Evolutionary conservation across 2,888 invertebrate genomes (phyloP), one percentile per base, ranked within the genome.

Genomic region (Tenthredo amoena): DNA sequence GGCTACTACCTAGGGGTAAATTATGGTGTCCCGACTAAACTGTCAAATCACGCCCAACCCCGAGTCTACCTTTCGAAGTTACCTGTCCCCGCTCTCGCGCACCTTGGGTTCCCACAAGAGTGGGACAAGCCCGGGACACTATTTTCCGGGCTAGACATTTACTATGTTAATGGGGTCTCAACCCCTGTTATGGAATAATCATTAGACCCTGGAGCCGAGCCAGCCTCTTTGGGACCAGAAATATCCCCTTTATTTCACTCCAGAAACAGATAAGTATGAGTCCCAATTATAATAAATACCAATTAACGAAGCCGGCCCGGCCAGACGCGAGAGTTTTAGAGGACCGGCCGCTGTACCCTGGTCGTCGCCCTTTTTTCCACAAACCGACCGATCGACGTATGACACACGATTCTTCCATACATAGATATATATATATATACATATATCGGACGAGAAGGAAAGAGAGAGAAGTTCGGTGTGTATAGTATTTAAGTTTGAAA

Each of bases 281-380:
- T 90, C 91, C 92, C 92, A 92, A 93, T 93, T 92, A 93, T 93
- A 93, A 93, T 93, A 93, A 93, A 93, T 93, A 93, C 91, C 92
- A 93, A 93, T 93, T 93, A 93, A 92, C 91, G 91, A 90, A 90
- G 87, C 87, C 90, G 81, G 21, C 40, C 87, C 90, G 81, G 21
- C 62, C 58, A 58, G 50, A 77, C 77, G 15, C 31, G 77, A 77
- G 77, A 58, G n/a, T 37, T 37, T 81, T 50, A 7, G 31, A 50
- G 50, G 26, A 47, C n/a, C 34, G 26, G 9, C 7, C 31, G 9
- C 6, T 77, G 3, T 3, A 4, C 12, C 47, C 47, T 47, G 12
- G 12, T 15, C 47, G 15, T 47, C 15, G 47, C 47, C 47, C 47
- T 47, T 15, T 47, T 47, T 47, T 4, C 12, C 2, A 47, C 47